Evolutionary conservation across 1,140 invertebrate genomes (phyloP).

Genomic region (Saxidomus purpurata): DNA sequence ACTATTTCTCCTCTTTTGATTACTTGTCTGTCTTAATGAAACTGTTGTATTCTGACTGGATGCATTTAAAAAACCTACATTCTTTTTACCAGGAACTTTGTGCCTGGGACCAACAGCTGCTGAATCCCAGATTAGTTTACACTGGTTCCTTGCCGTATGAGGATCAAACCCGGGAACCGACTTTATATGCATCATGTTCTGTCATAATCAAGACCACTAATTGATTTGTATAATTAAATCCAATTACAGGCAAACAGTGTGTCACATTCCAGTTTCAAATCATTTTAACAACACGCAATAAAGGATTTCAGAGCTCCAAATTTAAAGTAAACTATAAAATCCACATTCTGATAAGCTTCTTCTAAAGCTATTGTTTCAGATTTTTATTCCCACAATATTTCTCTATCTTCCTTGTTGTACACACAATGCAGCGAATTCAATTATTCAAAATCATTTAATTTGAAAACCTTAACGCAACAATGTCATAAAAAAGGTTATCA

Average conservation of each 20-base stretch:
- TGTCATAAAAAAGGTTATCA: slow-evolving; percentile 15
- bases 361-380: too few species aligned
- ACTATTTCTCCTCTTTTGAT: background rate
- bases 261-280: too few species aligned
- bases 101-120: background rate
- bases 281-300: too few species aligned
- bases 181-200: slow-evolving; percentile 16
- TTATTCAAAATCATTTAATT: background rate
- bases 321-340: too few species aligned
- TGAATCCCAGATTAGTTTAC: slow-evolving; percentile 52
- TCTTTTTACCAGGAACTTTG: slow-evolving; percentile 1
- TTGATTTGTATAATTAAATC: too few species aligned
- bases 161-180: slow-evolving; percentile 3
- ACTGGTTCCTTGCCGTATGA: slow-evolving; percentile 45
- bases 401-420: too few species aligned
- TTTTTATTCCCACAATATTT: too few species aligned
- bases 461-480: background rate
- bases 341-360: too few species aligned
- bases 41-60: background rate
- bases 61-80: background rate
- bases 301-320: too few species aligned
- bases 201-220: background rate
- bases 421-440: background rate
- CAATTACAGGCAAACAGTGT: too few species aligned
- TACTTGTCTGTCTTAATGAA: background rate